Conservation (phyloP, 2,113 vertebrate genomes). For the Gopherus evgoodei region DNA sequence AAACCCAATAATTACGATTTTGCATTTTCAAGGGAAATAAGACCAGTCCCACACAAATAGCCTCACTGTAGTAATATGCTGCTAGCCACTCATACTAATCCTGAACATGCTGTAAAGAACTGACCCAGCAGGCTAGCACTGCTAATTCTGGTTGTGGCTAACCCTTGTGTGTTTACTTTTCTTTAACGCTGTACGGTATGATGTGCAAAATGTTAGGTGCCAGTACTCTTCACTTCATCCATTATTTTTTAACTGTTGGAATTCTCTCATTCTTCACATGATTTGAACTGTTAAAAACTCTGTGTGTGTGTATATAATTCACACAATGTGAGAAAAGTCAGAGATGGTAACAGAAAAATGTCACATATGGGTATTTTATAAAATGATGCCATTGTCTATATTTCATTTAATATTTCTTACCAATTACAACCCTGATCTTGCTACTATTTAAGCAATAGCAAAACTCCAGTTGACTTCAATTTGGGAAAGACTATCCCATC, state of each 20-base stretch:
- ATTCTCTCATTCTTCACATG: background rate
- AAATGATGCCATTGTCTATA: background rate
- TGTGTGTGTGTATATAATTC: background rate
- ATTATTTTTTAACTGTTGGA: background rate
- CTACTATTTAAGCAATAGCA: background rate
- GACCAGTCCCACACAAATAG: slow-evolving; percentile 9
- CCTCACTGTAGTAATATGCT: slow-evolving; percentile 16
- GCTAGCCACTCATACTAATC: slow-evolving; percentile 5
- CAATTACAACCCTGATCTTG: background rate
- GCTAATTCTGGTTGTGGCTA: slow-evolving; percentile 3
- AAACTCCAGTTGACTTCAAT: background rate
- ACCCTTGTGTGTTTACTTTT: background rate
- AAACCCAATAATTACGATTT: slow-evolving; percentile 56
- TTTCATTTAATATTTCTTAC: background rate
- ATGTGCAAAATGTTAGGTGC: background rate
- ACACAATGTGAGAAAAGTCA: background rate
- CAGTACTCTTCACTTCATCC: background rate
- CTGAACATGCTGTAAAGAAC: background rate
- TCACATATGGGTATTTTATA: background rate
- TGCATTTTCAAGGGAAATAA: slow-evolving; percentile 48
- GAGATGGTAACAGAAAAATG: background rate
- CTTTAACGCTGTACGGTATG: background rate
- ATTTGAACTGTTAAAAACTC: background rate
- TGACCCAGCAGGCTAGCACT: background rate
- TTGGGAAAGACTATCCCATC: background rate